phyloP scores from a whole-genome alignment of 2,888 invertebrate species.

The Argynnis bischoffii region DNA sequence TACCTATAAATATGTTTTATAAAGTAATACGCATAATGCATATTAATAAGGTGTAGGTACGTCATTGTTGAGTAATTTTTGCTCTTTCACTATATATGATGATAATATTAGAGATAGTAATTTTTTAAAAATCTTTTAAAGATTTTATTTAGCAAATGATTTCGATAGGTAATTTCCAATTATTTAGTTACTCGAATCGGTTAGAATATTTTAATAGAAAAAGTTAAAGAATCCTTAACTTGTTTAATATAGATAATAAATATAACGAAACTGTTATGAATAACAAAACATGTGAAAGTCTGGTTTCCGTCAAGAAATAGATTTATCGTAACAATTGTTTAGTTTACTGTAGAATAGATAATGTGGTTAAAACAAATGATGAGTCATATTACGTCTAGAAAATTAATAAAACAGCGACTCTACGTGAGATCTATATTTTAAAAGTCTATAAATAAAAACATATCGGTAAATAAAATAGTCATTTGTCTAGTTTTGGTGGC shows the following conservation, averaged over 20 bases:
- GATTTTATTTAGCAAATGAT: too few species aligned
- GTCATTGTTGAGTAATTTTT: too few species aligned
- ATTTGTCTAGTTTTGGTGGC: neutral
- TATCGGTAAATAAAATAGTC: neutral
- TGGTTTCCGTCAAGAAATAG: constrained; percentile 36
- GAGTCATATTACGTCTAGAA: constrained; percentile 42
- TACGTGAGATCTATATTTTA: constrained; percentile 22
- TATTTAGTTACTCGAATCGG: too few species aligned
- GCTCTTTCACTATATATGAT: too few species aligned
- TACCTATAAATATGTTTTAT: too few species aligned
- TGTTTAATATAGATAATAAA: neutral
- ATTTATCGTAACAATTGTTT: constrained; percentile 32
- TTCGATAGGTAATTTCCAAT: too few species aligned
- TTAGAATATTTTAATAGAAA: too few species aligned
- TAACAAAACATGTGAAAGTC: constrained; percentile 20
- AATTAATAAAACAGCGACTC: constrained; percentile 32
- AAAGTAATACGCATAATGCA: too few species aligned
- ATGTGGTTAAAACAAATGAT: constrained; percentile 41
- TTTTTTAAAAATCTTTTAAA: too few species aligned
- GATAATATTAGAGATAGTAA: too few species aligned
- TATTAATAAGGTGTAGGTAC: too few species aligned
- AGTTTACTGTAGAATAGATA: constrained; percentile 20
- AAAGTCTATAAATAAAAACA: neutral
- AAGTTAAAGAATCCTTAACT: too few species aligned
- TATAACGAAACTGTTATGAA: neutral